These are phyloP conservation scores for Oligia latruncula DNA, from an alignment of 2,888 invertebrate genomes.

Conservation along the genomic window DNA sequence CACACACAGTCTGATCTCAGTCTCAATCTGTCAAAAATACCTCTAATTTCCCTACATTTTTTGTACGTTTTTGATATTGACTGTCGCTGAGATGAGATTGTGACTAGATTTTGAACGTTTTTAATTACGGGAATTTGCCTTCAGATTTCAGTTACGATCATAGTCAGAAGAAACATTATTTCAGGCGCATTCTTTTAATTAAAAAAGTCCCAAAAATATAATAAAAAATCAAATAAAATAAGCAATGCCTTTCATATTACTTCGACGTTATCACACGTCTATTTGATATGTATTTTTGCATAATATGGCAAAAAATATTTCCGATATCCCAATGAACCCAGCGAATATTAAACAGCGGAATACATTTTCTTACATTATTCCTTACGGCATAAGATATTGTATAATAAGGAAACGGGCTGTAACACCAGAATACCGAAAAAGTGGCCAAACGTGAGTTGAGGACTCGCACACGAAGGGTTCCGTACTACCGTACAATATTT, in stretches of 20 bases:
- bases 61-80: no score
- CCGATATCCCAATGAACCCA: conserved; percentile 63
- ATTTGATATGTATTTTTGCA: conserved; percentile 62
- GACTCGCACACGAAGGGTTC: not conserved
- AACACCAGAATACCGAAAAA: conserved; percentile 38
- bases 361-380: conserved; percentile 67
- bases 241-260: conserved; percentile 39
- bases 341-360: conserved; percentile 66
- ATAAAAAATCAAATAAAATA: conserved; percentile 35
- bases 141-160: not conserved
- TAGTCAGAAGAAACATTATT: conserved; percentile 7
- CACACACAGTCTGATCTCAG: not conserved
- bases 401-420: conserved; percentile 26
- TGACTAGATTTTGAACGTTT: no score
- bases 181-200: not conserved
- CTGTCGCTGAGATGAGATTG: no score
- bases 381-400: conserved; percentile 54
- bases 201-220: not conserved
- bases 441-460: not conserved
- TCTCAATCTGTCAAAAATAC: not conserved
- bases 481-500: not conserved
- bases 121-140: no score
- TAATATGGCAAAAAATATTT: conserved; percentile 63
- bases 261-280: conserved; percentile 43
- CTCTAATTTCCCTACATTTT: not conserved